A percentile compares a stretch with the other conserved stretches of the same genome.
Conservation (phyloP, 2,113 vertebrate genomes). For the Phalacrocorax pelagicus region DNA sequence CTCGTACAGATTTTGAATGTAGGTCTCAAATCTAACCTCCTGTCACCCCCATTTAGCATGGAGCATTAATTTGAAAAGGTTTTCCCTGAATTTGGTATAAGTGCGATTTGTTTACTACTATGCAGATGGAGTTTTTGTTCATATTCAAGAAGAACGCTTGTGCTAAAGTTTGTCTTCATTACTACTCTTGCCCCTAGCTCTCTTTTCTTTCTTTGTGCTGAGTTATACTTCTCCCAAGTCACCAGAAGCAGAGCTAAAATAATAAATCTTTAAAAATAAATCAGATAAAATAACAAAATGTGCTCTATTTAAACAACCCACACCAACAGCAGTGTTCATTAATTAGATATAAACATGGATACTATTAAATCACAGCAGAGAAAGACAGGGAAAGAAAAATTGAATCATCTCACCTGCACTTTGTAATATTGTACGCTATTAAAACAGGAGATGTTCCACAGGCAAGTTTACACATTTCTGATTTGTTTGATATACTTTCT, state of each 20-base stretch:
- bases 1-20: background rate
- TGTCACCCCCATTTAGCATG: background rate
- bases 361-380: slow-evolving; percentile 26
- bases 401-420: slow-evolving; percentile 12
- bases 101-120: background rate
- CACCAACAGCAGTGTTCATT: slow-evolving; percentile 2
- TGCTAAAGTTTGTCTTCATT: slow-evolving; percentile 5
- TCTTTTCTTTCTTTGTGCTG: background rate
- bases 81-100: background rate
- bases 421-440: slow-evolving; percentile 37
- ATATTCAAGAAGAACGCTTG: background rate
- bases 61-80: background rate
- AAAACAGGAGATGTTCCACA: slow-evolving; percentile 9
- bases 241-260: slow-evolving; percentile 40
- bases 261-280: slow-evolving; percentile 36
- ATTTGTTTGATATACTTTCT: slow-evolving; percentile 15
- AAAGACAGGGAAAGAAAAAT: slow-evolving; percentile 20
- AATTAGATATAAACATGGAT: slow-evolving; percentile 43
- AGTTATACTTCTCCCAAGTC: background rate
- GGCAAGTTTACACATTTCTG: slow-evolving; percentile 47
- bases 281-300: slow-evolving; percentile 45
- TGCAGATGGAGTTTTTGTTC: background rate
- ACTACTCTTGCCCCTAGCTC: background rate
- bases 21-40: background rate
- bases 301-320: slow-evolving; percentile 64